phyloP scores from a whole-genome alignment of 2,113 vertebrate genomes.

The Catharus minimus region DNA sequence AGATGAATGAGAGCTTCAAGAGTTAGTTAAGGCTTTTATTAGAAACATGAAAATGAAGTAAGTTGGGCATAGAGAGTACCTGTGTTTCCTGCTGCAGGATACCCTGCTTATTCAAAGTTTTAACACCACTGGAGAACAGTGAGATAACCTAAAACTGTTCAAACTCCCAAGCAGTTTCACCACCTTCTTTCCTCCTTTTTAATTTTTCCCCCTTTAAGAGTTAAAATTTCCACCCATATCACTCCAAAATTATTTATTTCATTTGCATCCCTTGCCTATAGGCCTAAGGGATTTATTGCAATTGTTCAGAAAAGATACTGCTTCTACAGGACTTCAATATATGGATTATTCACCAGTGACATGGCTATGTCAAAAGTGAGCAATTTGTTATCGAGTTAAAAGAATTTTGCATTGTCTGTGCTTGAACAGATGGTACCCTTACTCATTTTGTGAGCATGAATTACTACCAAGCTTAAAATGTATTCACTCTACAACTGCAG shows the following conservation, averaged over 20 bases:
- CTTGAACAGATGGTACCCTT: constrained; percentile 22
- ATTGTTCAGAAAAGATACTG: neutral
- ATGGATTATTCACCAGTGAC: neutral
- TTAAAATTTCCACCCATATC: neutral
- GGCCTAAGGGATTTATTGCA: neutral
- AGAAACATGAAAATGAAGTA: neutral
- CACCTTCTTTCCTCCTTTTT: neutral
- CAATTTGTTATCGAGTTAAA: neutral
- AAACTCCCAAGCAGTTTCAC: neutral
- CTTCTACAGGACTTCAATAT: neutral
- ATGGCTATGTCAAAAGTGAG: neutral
- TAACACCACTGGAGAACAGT: neutral
- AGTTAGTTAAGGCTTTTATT: neutral
- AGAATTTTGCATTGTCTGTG: neutral
- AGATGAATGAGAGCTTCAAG: neutral
- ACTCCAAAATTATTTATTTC: neutral
- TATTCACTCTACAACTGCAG: constrained; percentile 7
- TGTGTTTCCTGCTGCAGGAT: neutral
- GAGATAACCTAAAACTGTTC: neutral
- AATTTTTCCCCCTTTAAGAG: neutral
- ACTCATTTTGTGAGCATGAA: constrained; percentile 22
- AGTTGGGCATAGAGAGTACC: neutral
- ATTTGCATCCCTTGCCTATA: neutral
- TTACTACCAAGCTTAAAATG: neutral
- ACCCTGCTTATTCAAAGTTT: neutral